Percentiles rank a stretch among this genome's conserved stretches.
Conservation (phyloP, 2,113 vertebrate species). For the Ovibos moschatus region DNA sequence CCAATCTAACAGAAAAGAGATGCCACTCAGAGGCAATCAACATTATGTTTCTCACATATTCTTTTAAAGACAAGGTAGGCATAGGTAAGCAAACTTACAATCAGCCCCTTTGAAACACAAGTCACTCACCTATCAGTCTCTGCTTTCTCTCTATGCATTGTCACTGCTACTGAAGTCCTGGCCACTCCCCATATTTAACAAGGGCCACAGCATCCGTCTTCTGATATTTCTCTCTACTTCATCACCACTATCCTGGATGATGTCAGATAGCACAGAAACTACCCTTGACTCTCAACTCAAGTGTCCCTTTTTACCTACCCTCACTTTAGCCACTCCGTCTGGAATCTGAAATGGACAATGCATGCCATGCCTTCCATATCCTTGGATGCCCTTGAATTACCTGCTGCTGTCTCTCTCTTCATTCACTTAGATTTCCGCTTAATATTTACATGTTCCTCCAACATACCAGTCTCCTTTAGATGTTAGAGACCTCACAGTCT, state of each 20-base stretch:
- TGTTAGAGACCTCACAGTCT: background rate
- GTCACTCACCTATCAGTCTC: background rate
- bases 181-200: background rate
- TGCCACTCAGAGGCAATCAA: background rate
- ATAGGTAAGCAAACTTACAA: background rate
- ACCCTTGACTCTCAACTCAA: background rate
- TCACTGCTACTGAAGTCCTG: background rate
- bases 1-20: background rate
- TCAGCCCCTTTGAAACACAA: background rate
- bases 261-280: background rate
- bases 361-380: fast-evolving
- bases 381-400: background rate
- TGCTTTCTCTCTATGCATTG: fast-evolving
- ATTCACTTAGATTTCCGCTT: background rate
- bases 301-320: background rate
- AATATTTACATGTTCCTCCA: background rate
- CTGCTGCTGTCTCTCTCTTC: background rate
- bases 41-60: background rate
- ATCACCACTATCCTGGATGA: too few species aligned
- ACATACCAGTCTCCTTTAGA: background rate
- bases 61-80: background rate
- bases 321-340: background rate
- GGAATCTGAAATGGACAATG: background rate
- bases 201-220: background rate
- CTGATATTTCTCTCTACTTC: background rate